Base-by-base conservation (phyloP, 2,888 invertebrate genomes). In the Lithophane socia region DNA sequence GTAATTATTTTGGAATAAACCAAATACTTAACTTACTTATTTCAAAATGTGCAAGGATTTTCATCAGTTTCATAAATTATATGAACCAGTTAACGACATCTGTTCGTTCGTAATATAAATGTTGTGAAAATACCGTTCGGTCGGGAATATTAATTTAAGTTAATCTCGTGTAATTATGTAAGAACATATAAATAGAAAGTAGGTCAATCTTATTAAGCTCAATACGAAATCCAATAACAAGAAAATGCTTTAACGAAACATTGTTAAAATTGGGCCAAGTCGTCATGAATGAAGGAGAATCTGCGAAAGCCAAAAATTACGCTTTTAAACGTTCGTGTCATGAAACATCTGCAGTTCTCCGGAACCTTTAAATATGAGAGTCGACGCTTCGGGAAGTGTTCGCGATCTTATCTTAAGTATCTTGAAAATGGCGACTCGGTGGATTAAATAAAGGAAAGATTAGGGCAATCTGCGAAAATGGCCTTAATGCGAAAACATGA, bases 321-420 rank as follows among this genome's bases (percentile, higher is more conserved):
- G 56, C 64, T 61, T 44, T 75, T 64, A 66, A 69, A 54, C 47
- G 64, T 52, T 75, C 52, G 37, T 61, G 58, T 60, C 66, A 52
- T 58, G 18, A 66, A 81, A 78, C 78, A 81, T 76, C 74, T 78
- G 74, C 74, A 81, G 42, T 49, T 77, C 13, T 1, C 42, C 42
- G n/a, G 60, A 74, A 75, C 78, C 72, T 75, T 80, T 67, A 86
- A 86, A 78, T 86, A 82, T 84, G 70, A 74, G 73, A 84, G 70
- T 69, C 68, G 74, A 82, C 72, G 76, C 63, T 71, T 75, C 37
- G 70, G 66, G 61, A 74, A 75, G 44, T 79, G 78, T 80, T 77
- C 76, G 12, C 66, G 80, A 87, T 87, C n/a, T 82, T 82, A 86
- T 87, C 85, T 86, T 64, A 87, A 86, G 80, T 87, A 77, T 80